phyloP scores from a whole-genome alignment of 2,888 invertebrate genomes.

The Hyposoter didymator region DNA sequence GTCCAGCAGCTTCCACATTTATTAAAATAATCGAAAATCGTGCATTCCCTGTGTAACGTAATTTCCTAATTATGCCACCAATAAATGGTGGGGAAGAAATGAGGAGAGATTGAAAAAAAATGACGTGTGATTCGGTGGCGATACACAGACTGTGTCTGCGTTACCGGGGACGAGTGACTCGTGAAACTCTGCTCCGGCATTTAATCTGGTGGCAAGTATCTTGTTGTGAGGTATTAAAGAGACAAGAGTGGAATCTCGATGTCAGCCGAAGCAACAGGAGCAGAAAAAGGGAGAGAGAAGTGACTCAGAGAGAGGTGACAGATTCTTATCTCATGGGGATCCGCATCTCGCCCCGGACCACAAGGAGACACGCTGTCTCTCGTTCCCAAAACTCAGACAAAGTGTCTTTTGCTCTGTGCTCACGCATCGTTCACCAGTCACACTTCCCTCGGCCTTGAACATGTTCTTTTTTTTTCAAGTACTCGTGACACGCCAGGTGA shows the following conservation, averaged over 20 bases:
- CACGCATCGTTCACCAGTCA: constrained; percentile 68
- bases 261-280: constrained; percentile 57
- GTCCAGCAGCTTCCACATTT: background rate
- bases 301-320: constrained; percentile 74
- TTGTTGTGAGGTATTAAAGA: constrained; percentile 78
- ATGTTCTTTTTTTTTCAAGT: constrained; percentile 24
- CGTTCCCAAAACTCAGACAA: constrained; percentile 56
- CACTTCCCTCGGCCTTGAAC: constrained; percentile 68
- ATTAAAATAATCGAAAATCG: background rate
- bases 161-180: constrained; percentile 72
- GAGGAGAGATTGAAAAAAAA: constrained; percentile 23
- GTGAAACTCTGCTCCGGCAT: constrained; percentile 75
- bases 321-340: constrained; percentile 78
- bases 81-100: background rate
- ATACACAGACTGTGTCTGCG: background rate
- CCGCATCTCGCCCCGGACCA: constrained; percentile 51
- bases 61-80: background rate
- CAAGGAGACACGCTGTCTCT: constrained; percentile 81
- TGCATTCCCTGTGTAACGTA: background rate
- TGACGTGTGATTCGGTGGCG: constrained; percentile 61
- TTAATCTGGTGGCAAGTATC: constrained; percentile 81
- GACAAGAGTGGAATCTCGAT: constrained; percentile 60
- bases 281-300: constrained; percentile 43
- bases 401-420: constrained; percentile 32
- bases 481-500: constrained; percentile 43